Evolutionary conservation across 2,113 vertebrate genomes (phyloP).

Genomic region (Silurus asotus): DNA sequence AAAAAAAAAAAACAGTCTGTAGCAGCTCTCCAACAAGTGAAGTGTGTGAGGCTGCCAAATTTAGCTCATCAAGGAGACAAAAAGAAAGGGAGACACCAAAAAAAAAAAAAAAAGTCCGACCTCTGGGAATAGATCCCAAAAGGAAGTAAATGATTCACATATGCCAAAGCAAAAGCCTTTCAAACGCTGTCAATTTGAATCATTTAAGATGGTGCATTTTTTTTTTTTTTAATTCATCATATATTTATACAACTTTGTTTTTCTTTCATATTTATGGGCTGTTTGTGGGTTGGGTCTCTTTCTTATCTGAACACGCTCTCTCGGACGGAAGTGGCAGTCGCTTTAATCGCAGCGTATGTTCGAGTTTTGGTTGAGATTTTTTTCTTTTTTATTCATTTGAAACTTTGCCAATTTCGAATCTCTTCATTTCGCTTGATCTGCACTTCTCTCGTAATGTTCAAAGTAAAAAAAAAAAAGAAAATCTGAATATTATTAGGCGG

Average conservation of each 20-base stretch:
- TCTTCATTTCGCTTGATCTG: neutral
- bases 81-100: neutral
- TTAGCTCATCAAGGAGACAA: conserved; percentile 42
- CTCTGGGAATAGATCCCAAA: conserved; percentile 83
- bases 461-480: neutral
- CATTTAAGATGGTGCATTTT: conserved; percentile 70
- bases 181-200: conserved; percentile 72
- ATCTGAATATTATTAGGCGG: neutral
- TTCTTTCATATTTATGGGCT: neutral
- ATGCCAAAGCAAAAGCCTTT: conserved; percentile 77
- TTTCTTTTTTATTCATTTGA: neutral
- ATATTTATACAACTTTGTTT: neutral
- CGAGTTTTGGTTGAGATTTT: neutral
- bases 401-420: neutral
- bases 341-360: neutral
- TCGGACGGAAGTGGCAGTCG: neutral
- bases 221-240: neutral
- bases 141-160: conserved; percentile 85
- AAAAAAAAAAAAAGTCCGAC: conserved; percentile 60
- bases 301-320: neutral
- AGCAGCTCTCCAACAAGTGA: conserved; percentile 54
- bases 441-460: neutral
- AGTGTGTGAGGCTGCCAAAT: conserved; percentile 73
- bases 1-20: conserved; percentile 22
- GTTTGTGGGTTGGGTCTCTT: neutral